A percentile compares a stretch with the other conserved stretches of the same genome.
phyloP scores from a whole-genome alignment of 2,888 invertebrate genomes.

The Ectemnius lituratus region DNA sequence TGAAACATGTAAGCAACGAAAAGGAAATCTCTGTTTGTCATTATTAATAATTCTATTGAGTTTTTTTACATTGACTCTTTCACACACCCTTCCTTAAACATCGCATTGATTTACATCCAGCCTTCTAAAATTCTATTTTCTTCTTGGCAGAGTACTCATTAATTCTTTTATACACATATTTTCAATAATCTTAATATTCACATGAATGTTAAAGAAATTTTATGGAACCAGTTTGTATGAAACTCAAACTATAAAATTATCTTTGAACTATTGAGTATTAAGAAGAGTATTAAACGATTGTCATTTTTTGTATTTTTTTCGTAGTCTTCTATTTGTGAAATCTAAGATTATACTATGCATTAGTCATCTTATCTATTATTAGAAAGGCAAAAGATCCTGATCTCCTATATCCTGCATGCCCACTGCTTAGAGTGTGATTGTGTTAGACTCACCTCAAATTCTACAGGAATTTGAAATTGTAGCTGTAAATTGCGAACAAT shows the following conservation, averaged over 20 bases:
- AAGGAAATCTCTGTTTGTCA: slow-evolving; percentile 37
- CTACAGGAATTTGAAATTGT: slow-evolving; percentile 59
- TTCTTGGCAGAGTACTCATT: slow-evolving; percentile 1
- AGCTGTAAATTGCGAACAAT: slow-evolving; percentile 47
- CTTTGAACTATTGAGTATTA: too few species aligned
- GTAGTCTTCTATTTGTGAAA: slow-evolving; percentile 5
- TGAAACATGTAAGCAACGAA: slow-evolving; percentile 16
- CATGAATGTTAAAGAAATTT: too few species aligned
- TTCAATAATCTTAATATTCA: too few species aligned
- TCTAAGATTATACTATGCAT: not conserved
- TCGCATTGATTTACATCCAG: slow-evolving; percentile 33
- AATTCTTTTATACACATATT: not conserved
- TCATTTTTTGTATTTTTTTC: too few species aligned
- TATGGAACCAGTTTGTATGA: too few species aligned
- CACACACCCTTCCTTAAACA: slow-evolving; percentile 41
- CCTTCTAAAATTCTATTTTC: slow-evolving; percentile 20
- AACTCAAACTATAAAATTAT: too few species aligned
- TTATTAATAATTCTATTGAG: slow-evolving; percentile 32
- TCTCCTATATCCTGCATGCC: slow-evolving; percentile 67
- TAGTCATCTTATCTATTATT: slow-evolving; percentile 6
- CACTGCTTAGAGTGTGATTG: slow-evolving; percentile 77
- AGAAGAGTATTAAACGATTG: too few species aligned
- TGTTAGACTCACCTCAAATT: slow-evolving; percentile 73
- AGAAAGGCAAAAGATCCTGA: slow-evolving; percentile 39
- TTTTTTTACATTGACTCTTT: slow-evolving; percentile 43